Conservation (phyloP, 2,797 vertebrate genomes). For the Falco rusticolus region DNA sequence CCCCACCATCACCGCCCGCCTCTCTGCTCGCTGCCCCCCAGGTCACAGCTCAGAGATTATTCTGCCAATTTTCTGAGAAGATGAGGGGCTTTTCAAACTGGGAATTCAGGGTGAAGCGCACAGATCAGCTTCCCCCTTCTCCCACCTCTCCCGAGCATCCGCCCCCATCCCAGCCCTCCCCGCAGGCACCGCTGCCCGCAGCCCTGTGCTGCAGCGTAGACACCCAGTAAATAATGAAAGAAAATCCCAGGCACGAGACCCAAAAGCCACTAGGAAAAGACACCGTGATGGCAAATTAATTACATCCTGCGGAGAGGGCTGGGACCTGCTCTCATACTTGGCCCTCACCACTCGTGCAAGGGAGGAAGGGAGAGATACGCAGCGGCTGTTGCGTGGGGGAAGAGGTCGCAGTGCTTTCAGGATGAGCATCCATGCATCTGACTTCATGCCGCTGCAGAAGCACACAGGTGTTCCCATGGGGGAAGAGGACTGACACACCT, state of each 20-base stretch:
- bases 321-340: background rate
- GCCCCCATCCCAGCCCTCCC: background rate
- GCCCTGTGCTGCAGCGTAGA: background rate
- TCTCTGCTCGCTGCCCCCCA: background rate
- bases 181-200: background rate
- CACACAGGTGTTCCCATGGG: fast-evolving
- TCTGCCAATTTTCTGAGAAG: slow-evolving; percentile 60
- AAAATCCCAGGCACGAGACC: slow-evolving; percentile 24
- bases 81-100: slow-evolving; percentile 48
- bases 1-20: background rate
- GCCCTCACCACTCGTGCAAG: background rate
- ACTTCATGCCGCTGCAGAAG: background rate
- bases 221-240: slow-evolving; percentile 46
- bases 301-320: slow-evolving; percentile 27
- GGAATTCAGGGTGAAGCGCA: slow-evolving; percentile 21
- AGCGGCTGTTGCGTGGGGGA: background rate
- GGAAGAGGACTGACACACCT: background rate
- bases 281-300: slow-evolving; percentile 34
- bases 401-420: background rate
- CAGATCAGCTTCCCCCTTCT: background rate
- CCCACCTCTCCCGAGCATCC: background rate
- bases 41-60: slow-evolving; percentile 51
- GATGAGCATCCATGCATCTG: background rate
- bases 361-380: background rate
- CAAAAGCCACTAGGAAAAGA: slow-evolving; percentile 25